A percentile compares a stretch with the other conserved stretches of the same genome.
Conservation (phyloP, 2,113 vertebrate genomes). For the Corythornis madagascariensis region DNA sequence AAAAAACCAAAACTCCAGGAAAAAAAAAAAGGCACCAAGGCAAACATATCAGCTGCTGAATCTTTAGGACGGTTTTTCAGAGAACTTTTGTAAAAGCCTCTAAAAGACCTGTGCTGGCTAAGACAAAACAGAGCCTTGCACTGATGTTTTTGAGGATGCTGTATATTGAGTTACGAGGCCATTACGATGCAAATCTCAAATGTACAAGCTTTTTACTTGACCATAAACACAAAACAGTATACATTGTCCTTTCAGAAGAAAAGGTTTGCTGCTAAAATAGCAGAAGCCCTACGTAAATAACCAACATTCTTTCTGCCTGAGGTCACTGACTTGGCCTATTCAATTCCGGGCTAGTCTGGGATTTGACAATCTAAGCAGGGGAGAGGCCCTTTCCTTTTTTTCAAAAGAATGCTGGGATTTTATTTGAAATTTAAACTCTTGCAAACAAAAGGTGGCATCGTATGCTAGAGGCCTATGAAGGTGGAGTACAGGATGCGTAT, state of each 20-base stretch:
- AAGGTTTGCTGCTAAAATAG: conserved; percentile 81
- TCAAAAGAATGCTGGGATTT: conserved; percentile 72
- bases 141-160: conserved; percentile 52
- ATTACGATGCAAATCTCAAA: conserved; percentile 75
- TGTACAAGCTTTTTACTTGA: conserved; percentile 77
- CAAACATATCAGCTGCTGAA: conserved; percentile 14
- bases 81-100: conserved; percentile 30
- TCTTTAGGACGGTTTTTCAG: neutral
- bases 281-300: conserved; percentile 87
- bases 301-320: conserved; percentile 92
- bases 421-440: conserved; percentile 73
- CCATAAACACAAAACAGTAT: conserved; percentile 78
- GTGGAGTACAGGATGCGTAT: conserved; percentile 70
- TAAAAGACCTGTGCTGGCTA: neutral
- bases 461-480: conserved; percentile 71
- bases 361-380: conserved; percentile 74
- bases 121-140: conserved; percentile 54
- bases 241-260: conserved; percentile 80
- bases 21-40: neutral
- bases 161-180: conserved; percentile 53
- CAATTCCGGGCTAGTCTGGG: conserved; percentile 76
- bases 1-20: neutral
- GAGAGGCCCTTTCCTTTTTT: conserved; percentile 68
- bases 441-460: conserved; percentile 74
- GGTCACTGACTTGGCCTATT: conserved; percentile 93